These are phyloP conservation scores for Pongo pygmaeus DNA, from an alignment of 2,113 vertebrate genomes.

Conservation along the genomic window DNA sequence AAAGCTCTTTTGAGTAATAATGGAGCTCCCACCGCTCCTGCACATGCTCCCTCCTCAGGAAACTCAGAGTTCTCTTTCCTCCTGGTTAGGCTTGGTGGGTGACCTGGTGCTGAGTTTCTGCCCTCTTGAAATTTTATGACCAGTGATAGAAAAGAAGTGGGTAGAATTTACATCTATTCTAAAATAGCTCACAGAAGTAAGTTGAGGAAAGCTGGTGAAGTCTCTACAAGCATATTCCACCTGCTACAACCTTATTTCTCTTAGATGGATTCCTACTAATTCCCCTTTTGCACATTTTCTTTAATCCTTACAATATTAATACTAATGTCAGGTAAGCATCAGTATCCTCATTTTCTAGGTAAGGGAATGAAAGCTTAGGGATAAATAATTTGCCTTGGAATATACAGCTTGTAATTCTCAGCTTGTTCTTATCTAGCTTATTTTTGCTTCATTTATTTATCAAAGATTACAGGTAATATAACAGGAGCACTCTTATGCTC, in stretches of 20 bases:
- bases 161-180: background rate
- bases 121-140: background rate
- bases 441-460: background rate
- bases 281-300: background rate
- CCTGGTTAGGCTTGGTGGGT: background rate
- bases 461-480: background rate
- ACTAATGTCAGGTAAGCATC: background rate
- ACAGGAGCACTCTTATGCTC: background rate
- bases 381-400: background rate
- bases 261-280: background rate
- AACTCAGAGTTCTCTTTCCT: too few species aligned
- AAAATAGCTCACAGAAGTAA: background rate
- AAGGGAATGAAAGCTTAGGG: background rate
- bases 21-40: background rate
- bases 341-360: background rate
- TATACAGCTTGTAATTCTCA: background rate
- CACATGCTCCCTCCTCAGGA: background rate
- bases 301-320: background rate
- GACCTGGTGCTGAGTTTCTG: background rate
- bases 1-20: background rate
- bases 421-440: background rate
- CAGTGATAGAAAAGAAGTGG: background rate
- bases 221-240: background rate
- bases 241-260: background rate
- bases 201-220: background rate